Conservation (phyloP, 2,888 invertebrate species). For the Timema cristinae region DNA sequence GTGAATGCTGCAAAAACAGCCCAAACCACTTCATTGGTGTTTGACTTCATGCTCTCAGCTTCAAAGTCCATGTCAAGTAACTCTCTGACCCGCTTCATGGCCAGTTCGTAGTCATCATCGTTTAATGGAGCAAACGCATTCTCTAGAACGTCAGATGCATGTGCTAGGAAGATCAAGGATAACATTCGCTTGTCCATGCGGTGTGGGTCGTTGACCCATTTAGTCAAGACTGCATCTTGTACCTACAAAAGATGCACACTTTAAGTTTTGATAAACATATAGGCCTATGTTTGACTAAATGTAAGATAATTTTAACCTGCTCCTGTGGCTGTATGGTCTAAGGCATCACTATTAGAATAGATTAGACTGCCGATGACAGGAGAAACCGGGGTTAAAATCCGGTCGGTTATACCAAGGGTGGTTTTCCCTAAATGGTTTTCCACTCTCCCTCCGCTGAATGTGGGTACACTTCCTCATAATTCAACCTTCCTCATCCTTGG, state of each 20-base stretch:
- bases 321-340: too few species aligned
- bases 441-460: too few species aligned
- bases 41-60: constrained; percentile 87
- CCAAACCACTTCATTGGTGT: constrained; percentile 94
- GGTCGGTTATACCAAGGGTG: too few species aligned
- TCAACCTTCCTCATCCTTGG: too few species aligned
- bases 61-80: constrained; percentile 96
- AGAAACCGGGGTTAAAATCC: too few species aligned
- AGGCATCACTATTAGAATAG: too few species aligned
- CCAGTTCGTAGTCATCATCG: constrained; percentile 96
- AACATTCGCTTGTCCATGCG: constrained; percentile 95
- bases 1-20: constrained; percentile 98
- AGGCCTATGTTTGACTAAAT: not conserved
- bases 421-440: too few species aligned
- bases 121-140: constrained; percentile 98
- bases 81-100: constrained; percentile 94
- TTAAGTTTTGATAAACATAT: not conserved
- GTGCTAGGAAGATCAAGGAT: constrained; percentile 90
- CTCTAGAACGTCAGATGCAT: constrained; percentile 97
- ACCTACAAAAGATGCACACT: constrained; percentile 56
- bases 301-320: not conserved
- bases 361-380: too few species aligned
- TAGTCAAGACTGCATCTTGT: constrained; percentile 92
- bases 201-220: constrained; percentile 96
- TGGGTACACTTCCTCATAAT: too few species aligned